Evolutionary conservation across 2,888 invertebrate species (phyloP).

Genomic region (Darwinula stevensoni): DNA sequence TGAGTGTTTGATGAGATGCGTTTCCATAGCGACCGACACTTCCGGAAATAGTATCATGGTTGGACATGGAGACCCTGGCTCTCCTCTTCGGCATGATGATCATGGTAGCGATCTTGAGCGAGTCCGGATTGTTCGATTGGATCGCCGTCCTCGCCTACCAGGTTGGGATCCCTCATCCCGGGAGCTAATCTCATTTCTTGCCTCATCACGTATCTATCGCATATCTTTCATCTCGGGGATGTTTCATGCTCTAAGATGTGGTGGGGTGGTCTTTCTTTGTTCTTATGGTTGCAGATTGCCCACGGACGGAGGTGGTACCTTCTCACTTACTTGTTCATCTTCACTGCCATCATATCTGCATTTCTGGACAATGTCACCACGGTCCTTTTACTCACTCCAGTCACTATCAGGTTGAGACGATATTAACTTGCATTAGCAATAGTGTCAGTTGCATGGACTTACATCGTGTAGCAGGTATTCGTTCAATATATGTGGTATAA

Average conservation of each 20-base stretch:
- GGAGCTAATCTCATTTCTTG: not conserved
- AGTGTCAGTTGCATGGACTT: no score
- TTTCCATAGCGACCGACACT: constrained; percentile 32
- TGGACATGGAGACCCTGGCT: constrained; percentile 51
- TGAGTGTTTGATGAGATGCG: constrained; percentile 6
- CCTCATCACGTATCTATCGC: no score
- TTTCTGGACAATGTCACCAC: constrained; percentile 71
- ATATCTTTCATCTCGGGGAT: no score
- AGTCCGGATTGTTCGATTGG: constrained; percentile 69
- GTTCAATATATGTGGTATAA: no score
- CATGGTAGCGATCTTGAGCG: constrained; percentile 52
- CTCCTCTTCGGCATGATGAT: constrained; percentile 76
- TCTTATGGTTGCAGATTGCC: constrained; percentile 27
- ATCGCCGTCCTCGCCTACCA: constrained; percentile 47
- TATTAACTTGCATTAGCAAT: not conserved
- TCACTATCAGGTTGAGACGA: constrained; percentile 41
- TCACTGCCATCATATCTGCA: constrained; percentile 47
- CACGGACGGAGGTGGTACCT: constrained; percentile 55
- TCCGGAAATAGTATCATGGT: constrained; percentile 50
- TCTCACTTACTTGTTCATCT: constrained; percentile 43
- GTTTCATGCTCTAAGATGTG: not conserved
- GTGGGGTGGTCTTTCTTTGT: not conserved
- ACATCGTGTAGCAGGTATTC: no score
- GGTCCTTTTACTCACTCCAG: constrained; percentile 54
- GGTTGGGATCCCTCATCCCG: constrained; percentile 19